Evolutionary conservation across 2,888 invertebrate species (phyloP), one percentile per base, ranked within the genome.

Genomic region (Drosophila anomelani): DNA sequence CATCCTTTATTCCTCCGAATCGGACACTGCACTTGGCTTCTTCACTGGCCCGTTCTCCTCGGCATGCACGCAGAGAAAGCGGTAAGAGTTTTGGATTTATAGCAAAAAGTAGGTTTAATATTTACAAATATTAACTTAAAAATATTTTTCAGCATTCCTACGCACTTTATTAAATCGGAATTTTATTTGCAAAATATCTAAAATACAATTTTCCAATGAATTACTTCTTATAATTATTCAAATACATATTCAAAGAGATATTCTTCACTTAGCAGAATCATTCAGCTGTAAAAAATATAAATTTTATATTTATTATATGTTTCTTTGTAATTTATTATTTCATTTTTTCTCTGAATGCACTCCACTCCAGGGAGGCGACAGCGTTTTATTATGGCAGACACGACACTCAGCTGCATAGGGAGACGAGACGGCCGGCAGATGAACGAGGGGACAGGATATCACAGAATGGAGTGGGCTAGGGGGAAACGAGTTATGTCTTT

Each of bases 381-480:
- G 78, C 83, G 84, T 68, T 88, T 83, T 88, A 88, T 76, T 83
- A 76, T 80, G 88, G 78, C 88, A 80, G 78, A 85, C 85, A 85
- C 80, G 76, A 88, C 83, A 80, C 82, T 79, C 68, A 58, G 74
- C 68, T 77, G 59, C 72, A 63, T 62, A 64, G 73, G 41, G 71
- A 51, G 39, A 29, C 13, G 71, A 51, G 39, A 29, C 13, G 66
- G 44, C 23, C 9, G 66, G 38, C 23, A 32, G 43, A 29, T 38
- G 69, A 55, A 12, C 39, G 41, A 70, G 39, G 38, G 60, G 46
- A 47, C 46, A 29, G 56, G 56, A 43, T 17, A 55, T 26, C 43
- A 20, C 7, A 12, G 32, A 26, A 7, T n/a, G 13, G 32, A 8
- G 15, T 15, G 29, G 17, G 17, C 47, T 1, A 47, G 29, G 49